Conservation (phyloP, 2,797 vertebrate species). For the Gila robusta region DNA sequence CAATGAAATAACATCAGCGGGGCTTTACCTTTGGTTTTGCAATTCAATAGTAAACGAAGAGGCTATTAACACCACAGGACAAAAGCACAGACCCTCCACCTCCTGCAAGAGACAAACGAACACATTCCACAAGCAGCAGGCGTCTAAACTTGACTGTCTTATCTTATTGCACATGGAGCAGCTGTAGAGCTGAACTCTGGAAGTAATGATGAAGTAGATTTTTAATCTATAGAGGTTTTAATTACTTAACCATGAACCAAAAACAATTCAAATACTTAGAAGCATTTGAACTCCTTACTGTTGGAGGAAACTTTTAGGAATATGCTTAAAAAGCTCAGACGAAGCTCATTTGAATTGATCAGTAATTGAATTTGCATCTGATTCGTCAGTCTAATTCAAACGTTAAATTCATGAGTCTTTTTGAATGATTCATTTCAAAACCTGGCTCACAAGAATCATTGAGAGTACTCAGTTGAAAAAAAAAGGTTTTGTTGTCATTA, state of each 20-base stretch:
- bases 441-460: neutral
- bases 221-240: neutral
- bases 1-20: constrained; percentile 35
- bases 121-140: constrained; percentile 59
- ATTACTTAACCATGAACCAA: neutral
- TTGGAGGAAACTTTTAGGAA: neutral
- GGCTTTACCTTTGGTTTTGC: constrained; percentile 45
- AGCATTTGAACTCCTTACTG: neutral
- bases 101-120: constrained; percentile 37
- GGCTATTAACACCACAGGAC: constrained; percentile 48
- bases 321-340: neutral
- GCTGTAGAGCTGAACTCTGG: neutral
- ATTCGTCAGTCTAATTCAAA: neutral
- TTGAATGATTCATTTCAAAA: neutral
- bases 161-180: constrained; percentile 47
- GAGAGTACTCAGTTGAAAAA: too few species aligned
- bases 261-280: constrained; percentile 6
- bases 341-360: neutral
- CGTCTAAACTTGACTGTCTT: constrained; percentile 52
- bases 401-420: neutral
- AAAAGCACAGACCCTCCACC: constrained; percentile 49
- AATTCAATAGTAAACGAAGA: constrained; percentile 42
- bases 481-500: neutral
- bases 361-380: neutral
- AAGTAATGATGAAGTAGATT: neutral